A percentile compares a stretch with the other conserved stretches of the same genome.
phyloP scores from a whole-genome alignment of 2,113 vertebrate species.

The Setophaga kirtlandii region DNA sequence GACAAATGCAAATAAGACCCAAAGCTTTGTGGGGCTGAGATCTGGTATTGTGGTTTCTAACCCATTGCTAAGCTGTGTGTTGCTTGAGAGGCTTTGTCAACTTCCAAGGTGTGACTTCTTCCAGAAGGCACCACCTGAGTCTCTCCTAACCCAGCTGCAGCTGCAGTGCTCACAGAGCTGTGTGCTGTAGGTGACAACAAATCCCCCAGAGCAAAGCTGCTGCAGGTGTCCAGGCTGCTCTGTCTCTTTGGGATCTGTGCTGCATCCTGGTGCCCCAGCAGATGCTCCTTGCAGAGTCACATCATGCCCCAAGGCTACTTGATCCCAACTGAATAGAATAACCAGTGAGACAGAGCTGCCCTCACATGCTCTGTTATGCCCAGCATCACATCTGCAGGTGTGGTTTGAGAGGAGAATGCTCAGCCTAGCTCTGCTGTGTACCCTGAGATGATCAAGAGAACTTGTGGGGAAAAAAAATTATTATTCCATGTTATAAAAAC shows the following conservation, averaged over 20 bases:
- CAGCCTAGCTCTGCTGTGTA: background rate
- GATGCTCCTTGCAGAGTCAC: background rate
- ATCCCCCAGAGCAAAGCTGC: background rate
- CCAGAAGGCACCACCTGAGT: background rate
- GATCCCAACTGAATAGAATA: background rate
- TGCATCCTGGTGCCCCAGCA: background rate
- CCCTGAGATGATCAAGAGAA: background rate
- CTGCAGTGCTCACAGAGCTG: fast-evolving
- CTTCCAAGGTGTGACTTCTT: background rate
- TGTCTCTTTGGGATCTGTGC: background rate
- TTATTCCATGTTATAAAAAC: background rate
- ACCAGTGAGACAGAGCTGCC: background rate
- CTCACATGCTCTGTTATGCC: background rate
- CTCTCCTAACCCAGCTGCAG: background rate
- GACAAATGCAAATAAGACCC: background rate
- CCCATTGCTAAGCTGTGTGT: background rate
- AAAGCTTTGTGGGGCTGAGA: background rate
- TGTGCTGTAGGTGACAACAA: background rate
- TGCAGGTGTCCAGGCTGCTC: background rate
- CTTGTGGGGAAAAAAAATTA: background rate
- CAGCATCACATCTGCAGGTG: background rate
- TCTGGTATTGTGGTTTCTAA: slow-evolving; percentile 22
- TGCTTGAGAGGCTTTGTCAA: background rate
- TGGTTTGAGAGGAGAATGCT: background rate
- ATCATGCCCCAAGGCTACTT: fast-evolving